Evolutionary conservation across 2,888 invertebrate species (phyloP), one percentile per base, ranked within the genome.

Genomic region (Bimastos eiseni): DNA sequence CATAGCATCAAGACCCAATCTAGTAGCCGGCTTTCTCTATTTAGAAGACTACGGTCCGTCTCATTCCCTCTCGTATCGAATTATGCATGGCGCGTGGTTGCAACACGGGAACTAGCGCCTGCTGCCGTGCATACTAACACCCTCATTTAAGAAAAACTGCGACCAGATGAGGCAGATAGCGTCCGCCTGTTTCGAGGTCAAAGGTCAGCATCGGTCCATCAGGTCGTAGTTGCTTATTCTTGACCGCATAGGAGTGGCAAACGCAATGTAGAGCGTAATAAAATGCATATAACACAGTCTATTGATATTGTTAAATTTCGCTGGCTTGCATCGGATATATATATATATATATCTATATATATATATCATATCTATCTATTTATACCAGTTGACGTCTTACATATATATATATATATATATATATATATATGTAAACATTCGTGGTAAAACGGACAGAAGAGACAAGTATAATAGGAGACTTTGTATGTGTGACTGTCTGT

Each of bases 51-150:
- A n/a, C n/a, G n/a, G n/a, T n/a, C n/a, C n/a, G 30, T 70, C 5
- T n/a, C 30, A n/a, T 70, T 70, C 70, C n/a, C 70, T 70, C n/a
- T 70, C 70, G 11, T n/a, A n/a, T n/a, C 30, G n/a, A 70, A 70
- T 70, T 70, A 70, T 70, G 70, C 70, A 70, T 70, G 70, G 70
- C 70, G 30, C n/a, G n/a, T 70, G 70, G 70, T 13, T 8, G 70
- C 70, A 70, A n/a, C 70, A 70, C 70, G 70, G 70, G 70, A 8
- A 17, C 70, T 17, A n/a, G 70, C 17, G 8, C 30, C n/a, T n/a
- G n/a, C 30, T n/a, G 70, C 70, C 70, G 70, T 70, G 70, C 70
- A 70, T 70, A 70, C 70, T 70, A 70, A 70, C 70, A 70, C 70
- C n/a, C 70, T 70, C 70, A 70, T 70, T 70, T 70, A 70, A 70